These are phyloP conservation scores for Scomber scombrus DNA, from an alignment of 2,113 vertebrate genomes.

Conservation along the genomic window DNA sequence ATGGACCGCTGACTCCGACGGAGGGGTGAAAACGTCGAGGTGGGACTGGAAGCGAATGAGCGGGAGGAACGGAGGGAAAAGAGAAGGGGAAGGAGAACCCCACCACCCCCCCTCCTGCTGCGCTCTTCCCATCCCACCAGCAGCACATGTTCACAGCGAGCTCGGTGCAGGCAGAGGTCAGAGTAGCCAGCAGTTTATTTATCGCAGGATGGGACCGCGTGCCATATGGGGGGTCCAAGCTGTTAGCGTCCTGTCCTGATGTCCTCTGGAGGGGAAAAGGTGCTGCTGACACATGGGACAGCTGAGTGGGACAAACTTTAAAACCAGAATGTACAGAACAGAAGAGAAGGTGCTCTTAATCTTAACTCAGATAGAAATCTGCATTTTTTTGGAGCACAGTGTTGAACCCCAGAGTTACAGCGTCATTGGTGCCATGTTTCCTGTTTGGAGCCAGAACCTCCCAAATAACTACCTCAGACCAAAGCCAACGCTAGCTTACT, in stretches of 20 bases:
- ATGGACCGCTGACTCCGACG: constrained; percentile 73
- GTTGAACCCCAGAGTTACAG: too few species aligned
- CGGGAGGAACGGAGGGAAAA: not conserved
- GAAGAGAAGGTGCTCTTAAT: not conserved
- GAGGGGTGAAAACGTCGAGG: constrained; percentile 31
- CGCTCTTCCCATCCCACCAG: constrained; percentile 58
- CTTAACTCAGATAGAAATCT: too few species aligned
- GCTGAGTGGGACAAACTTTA: constrained; percentile 31
- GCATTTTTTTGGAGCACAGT: not conserved
- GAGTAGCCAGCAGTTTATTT: constrained; percentile 75
- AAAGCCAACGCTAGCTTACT: too few species aligned
- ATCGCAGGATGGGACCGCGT: constrained; percentile 33
- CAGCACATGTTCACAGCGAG: constrained; percentile 68
- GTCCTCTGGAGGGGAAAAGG: constrained; percentile 49
- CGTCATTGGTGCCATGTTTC: too few species aligned
- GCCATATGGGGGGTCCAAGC: constrained; percentile 64
- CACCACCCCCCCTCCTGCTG: constrained; percentile 33
- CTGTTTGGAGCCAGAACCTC: too few species aligned
- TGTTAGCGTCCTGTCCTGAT: constrained; percentile 50
- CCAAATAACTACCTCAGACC: too few species aligned
- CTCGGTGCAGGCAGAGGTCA: constrained; percentile 68
- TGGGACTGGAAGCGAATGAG: constrained; percentile 24
- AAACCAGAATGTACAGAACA: not conserved
- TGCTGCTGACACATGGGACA: constrained; percentile 37
- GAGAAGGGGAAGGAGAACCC: constrained; percentile 48